Percentiles rank a stretch among this genome's conserved stretches.
Conservation (phyloP, 2,888 invertebrate species). For the Anarsia innoxiella region DNA sequence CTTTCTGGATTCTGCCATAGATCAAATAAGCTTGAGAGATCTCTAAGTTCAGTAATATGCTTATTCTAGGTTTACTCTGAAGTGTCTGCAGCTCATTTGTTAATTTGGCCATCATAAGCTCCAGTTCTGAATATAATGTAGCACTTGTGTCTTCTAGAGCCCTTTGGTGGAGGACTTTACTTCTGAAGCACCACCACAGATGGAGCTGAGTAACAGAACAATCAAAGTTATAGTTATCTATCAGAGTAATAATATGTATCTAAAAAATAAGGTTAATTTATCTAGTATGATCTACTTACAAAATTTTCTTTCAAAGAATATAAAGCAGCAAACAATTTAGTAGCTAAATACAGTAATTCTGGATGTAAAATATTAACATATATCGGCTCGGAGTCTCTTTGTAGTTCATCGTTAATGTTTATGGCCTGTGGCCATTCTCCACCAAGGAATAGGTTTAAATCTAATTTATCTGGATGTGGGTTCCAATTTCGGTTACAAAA, state of each 20-base stretch:
- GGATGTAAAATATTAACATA: constrained; percentile 78
- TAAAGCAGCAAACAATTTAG: constrained; percentile 50
- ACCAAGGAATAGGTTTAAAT: constrained; percentile 53
- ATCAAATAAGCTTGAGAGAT: constrained; percentile 80
- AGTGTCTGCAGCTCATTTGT: constrained; percentile 50
- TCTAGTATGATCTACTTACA: constrained; percentile 33
- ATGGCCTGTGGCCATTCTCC: constrained; percentile 54
- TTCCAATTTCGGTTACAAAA: constrained; percentile 91
- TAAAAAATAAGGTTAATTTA: constrained; percentile 2
- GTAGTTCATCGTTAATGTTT: constrained; percentile 54
- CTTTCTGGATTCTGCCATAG: constrained; percentile 83
- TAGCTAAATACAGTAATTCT: constrained; percentile 59
- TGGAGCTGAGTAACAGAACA: constrained; percentile 51
- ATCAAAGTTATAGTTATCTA: constrained; percentile 3
- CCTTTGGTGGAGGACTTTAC: constrained; percentile 83
- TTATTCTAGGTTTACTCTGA: constrained; percentile 41
- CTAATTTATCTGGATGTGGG: constrained; percentile 76
- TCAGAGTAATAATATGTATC: constrained; percentile 22
- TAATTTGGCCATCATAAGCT: constrained; percentile 61
- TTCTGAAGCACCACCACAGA: constrained; percentile 85
- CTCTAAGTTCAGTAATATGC: constrained; percentile 64
- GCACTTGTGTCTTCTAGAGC: constrained; percentile 84
- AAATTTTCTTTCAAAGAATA: constrained; percentile 43
- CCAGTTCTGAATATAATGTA: constrained; percentile 76
- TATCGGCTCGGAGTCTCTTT: constrained; percentile 80